Evolutionary conservation across 92 coral and sea anemone genomes (phyloP), one percentile per base, ranked within the genome.

Genomic region (Siderastrea siderea): DNA sequence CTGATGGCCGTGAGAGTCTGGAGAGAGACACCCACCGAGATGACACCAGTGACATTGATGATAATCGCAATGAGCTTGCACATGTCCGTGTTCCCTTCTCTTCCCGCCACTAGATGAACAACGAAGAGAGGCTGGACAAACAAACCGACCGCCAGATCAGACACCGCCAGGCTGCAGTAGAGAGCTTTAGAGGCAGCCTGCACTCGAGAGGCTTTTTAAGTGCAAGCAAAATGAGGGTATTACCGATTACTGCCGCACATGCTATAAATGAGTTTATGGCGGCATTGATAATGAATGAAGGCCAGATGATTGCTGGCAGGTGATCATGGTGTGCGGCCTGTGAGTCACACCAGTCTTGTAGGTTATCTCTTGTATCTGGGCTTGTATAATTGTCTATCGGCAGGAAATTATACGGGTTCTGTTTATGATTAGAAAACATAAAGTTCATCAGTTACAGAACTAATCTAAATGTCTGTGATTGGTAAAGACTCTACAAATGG

Each of bases 121-220:
- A 75, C 64, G 58, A 75, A 75, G 47, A 44, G 7, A 7, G 80
- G 80, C 17, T 75, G 66, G 17, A 75, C 80, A 9, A 75, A 55
- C 65, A 55, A 26, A 16, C 80, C 80, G 14, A 55, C 51, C 6
- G 66, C 67, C 47, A 75, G 66, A 54, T 75, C 66, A 4, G 67
- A 38, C n/a, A 55, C 49, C 3, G 80, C 80, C 7, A 75, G 8
- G 15, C 66, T 54, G 66, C 48, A 52, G 80, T 17, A 75, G 6
- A 75, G 80, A 43, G 66, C 80, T 19, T 75, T 75, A 0, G 80
- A 75, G 58, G 80, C 49, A 8, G 80, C 49, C 49, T 75, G 80
- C 6, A 54, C 5, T 51, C 79, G 61, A 51, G 64, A 74, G 2
- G 48, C 52, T 12, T 47, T 26, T 44, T 75, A n/a, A 75, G 52